Conservation (phyloP, 1,140 invertebrate genomes). For the Leucophenga varia region DNA sequence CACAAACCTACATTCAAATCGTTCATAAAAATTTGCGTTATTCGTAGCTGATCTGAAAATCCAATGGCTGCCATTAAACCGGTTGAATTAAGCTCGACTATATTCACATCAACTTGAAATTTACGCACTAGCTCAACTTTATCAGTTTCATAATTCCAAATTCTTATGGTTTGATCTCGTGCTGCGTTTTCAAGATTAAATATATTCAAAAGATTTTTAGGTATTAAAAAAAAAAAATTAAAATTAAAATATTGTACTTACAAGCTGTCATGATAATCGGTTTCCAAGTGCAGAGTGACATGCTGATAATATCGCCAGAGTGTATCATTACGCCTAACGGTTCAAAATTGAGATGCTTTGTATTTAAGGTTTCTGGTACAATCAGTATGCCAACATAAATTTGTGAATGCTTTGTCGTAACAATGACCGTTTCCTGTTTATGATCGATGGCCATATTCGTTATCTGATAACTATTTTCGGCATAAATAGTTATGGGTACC, state of each 20-base stretch:
- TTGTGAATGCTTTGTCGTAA: conserved; percentile 63
- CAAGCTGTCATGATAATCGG: conserved; percentile 85
- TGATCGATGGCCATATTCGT: conserved; percentile 59
- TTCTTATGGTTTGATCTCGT: conserved; percentile 75
- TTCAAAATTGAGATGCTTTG: conserved; percentile 56
- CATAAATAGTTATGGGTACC: conserved; percentile 57
- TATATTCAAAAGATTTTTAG: not conserved
- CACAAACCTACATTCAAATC: conserved; percentile 70
- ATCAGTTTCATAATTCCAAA: conserved; percentile 88
- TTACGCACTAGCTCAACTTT: conserved; percentile 77
- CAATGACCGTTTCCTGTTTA: conserved; percentile 59
- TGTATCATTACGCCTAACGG: conserved; percentile 75
- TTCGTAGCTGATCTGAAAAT: conserved; percentile 85
- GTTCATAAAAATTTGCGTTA: conserved; percentile 84
- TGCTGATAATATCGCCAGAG: conserved; percentile 72
- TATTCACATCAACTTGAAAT: conserved; percentile 78
- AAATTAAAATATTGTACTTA: conserved; percentile 27
- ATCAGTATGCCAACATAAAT: conserved; percentile 62
- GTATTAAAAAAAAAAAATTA: not conserved
- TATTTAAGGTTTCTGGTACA: conserved; percentile 55
- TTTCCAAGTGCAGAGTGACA: conserved; percentile 86
- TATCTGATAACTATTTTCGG: conserved; percentile 56
- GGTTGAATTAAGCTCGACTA: conserved; percentile 77
- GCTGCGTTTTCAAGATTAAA: conserved; percentile 21
- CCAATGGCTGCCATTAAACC: conserved; percentile 84